Evolutionary conservation across 2,888 invertebrate genomes (phyloP), one percentile per base, ranked within the genome.

Genomic region (Drosophila trichaetosa): DNA sequence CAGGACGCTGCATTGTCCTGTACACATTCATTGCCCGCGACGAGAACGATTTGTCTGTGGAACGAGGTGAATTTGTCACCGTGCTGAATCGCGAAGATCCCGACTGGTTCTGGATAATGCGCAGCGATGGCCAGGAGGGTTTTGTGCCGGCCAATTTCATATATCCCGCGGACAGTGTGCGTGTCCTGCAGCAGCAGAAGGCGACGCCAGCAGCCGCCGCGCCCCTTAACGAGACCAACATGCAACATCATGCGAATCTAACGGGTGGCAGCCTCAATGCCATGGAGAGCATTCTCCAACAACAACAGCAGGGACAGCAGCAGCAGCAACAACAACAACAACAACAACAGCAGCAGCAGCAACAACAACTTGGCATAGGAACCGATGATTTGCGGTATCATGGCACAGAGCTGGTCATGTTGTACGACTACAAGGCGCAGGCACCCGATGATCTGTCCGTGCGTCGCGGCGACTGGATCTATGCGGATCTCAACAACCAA

Each of bases 21-120:
- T 99, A 98, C 93, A 97, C 98, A 0, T 99, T 98, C 92, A 96
- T 97, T 46, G 98, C 98, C 0, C 94, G 98, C 40, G 98, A 98
- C 91, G 98, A 98, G 92, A 98, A 98, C 90, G 99, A 99, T 92
- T 96, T 98, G 0, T 97, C 97, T 46, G 98, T 99, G 1, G 97
- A 98, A 89, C 94, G 98, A 56, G 98, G 98, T 0, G 98, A 99
- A 92, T 97, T 98, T 93, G 98, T 99, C n/a, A 98, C 98, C 68
- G 97, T 99, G 18, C 93, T 99, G 64, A 99, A 99, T 93, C 95
- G 97, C 89, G 98, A 98, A 92, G 98, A 99, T 93, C 97, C 97
- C 0, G 98, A 98, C 93, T 99, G 99, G 99, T 98, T 97, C 93
- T 99, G 98, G 98, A 97, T 99, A 61, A 96, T 98, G 46, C 95